Evolutionary conservation across 2,797 vertebrate genomes (phyloP), one percentile per base, ranked within the genome.

Genomic region (Pangasius krempfi): DNA sequence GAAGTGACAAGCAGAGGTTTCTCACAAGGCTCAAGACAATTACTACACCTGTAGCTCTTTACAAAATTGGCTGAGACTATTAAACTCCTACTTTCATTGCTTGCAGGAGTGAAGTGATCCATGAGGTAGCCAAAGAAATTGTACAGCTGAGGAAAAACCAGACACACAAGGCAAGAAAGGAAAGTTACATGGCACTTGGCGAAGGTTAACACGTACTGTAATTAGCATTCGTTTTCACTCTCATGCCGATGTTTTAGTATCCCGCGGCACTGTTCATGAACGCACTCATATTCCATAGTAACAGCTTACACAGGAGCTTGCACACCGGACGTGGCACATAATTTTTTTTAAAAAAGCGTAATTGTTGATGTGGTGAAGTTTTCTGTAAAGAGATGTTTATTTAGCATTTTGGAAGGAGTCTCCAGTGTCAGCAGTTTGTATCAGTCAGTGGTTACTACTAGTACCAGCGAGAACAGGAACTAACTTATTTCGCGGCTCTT

Each of bases 101-200:
- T 97, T 89, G 95, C 94, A 83, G 97, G 96, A 0, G 96, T 97
- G 94, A 98, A 97, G 92, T 98, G 97, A 72, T 97, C 97, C 96
- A 98, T 96, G 50, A 99, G 95, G 93, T 96, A 98, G 90, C 95
- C 96, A 93, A 99, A 99, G 92, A 98, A 99, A 85, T 96, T 96
- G 89, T 98, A 97, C 89, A 99, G 97, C 98, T 99, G 94, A 56
- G 85, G 91, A 79, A 91, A 47, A 91, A 87, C 90, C 20, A 54
- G n/a, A 30, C 27, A 3, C 27, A 13, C 10, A 44, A 30, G 9
- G 5, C 1, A 14, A 22, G 47, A 30, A 50, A n/a, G 27, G 22
- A 27, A 75, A 4, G 3, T 13, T 52, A 18, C 27, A 14, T 8
- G 47, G 12, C 1, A 27, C 10, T 47, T 75, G 18, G 30, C 0